Conservation (phyloP, 2,797 vertebrate species). For the Brachyrhaphis roseni region DNA sequence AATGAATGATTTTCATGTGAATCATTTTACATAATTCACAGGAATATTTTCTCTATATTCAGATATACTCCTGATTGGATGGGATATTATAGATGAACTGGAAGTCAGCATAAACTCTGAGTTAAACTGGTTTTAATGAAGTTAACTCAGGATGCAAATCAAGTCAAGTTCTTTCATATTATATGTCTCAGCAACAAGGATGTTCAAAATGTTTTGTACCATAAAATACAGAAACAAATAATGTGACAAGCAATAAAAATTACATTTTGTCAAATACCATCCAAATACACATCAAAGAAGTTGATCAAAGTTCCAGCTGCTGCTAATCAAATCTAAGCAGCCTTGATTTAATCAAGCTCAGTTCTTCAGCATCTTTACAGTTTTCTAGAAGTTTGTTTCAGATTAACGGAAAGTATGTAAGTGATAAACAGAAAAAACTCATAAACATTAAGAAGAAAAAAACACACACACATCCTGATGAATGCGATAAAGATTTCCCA, state of each 20-base stretch:
- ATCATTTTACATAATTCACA: neutral
- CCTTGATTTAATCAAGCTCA: too few species aligned
- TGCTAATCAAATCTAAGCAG: too few species aligned
- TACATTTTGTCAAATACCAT: too few species aligned
- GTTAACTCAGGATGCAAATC: conserved; percentile 11
- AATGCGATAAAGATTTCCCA: conserved; percentile 59
- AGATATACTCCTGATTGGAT: neutral
- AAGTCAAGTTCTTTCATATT: too few species aligned
- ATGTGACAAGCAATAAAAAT: too few species aligned
- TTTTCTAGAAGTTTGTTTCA: neutral
- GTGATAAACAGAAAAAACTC: conserved; percentile 1
- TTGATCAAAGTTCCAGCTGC: too few species aligned
- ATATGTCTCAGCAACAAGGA: too few species aligned
- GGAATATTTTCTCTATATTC: neutral
- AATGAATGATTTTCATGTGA: too few species aligned
- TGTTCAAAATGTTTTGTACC: too few species aligned
- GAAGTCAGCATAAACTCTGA: neutral
- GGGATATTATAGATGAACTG: neutral
- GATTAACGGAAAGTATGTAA: neutral
- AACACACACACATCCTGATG: conserved; percentile 6
- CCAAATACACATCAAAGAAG: too few species aligned
- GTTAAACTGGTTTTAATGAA: neutral
- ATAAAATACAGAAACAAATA: too few species aligned
- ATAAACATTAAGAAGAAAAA: conserved; percentile 18
- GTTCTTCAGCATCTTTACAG: neutral